These are phyloP conservation scores for Sylvia atricapilla DNA, from an alignment of 2,113 vertebrate species.

Conservation along the genomic window DNA sequence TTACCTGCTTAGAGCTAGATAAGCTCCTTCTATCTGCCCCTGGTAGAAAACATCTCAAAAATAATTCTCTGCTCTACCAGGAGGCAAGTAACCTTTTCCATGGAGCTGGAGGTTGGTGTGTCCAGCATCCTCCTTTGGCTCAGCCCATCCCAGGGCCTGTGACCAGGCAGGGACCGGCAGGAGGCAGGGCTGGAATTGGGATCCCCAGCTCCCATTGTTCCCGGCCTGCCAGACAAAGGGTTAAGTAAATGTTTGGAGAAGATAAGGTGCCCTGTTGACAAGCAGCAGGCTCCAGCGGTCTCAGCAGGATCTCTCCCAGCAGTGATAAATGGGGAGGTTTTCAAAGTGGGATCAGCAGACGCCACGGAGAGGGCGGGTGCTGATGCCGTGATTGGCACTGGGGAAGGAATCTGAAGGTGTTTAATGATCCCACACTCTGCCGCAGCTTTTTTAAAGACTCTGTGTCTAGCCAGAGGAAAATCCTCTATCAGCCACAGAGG, in stretches of 20 bases:
- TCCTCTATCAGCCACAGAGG: slow-evolving; percentile 62
- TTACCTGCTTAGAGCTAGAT: background rate
- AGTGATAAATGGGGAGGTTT: slow-evolving; percentile 70
- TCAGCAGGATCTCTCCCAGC: slow-evolving; percentile 54
- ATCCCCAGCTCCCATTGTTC: slow-evolving; percentile 71
- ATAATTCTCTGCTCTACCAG: background rate
- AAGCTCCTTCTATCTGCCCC: background rate
- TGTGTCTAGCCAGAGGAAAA: slow-evolving; percentile 68
- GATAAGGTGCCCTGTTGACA: slow-evolving; percentile 83
- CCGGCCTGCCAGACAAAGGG: slow-evolving; percentile 81
- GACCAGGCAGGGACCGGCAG: background rate
- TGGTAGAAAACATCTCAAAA: background rate
- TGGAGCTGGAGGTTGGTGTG: background rate
- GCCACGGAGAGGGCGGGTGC: slow-evolving; percentile 52
- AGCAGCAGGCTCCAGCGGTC: slow-evolving; percentile 80
- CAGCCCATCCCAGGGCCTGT: rapidly evolving
- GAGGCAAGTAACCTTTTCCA: background rate
- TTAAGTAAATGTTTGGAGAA: slow-evolving; percentile 87
- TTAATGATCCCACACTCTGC: slow-evolving; percentile 71
- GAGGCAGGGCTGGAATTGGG: background rate
- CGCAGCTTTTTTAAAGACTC: slow-evolving; percentile 58
- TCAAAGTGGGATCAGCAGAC: slow-evolving; percentile 64
- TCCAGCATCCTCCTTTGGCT: background rate
- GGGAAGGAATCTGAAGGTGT: slow-evolving; percentile 67
- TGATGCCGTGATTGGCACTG: slow-evolving; percentile 53